Conservation (phyloP, 2,888 invertebrate genomes). For the Galerucella calmariensis region DNA sequence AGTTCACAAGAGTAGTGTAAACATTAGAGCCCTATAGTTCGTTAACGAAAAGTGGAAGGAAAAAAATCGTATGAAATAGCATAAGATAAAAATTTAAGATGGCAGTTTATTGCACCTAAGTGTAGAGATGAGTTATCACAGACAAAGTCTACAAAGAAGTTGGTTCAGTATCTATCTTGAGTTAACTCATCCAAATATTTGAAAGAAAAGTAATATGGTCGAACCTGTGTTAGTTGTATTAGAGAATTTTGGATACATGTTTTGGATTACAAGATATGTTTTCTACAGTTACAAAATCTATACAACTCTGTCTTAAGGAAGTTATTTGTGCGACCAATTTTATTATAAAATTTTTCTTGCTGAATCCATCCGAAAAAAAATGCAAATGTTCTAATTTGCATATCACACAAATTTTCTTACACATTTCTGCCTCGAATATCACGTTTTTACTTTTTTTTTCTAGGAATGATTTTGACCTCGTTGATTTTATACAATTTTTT, state of each 20-base stretch:
- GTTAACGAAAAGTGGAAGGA: too few relatives aligned
- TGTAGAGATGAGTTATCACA: too few relatives aligned
- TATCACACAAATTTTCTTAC: background rate
- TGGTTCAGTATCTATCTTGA: too few relatives aligned
- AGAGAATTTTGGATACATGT: background rate
- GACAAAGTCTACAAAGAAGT: too few relatives aligned
- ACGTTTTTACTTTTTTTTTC: too few relatives aligned
- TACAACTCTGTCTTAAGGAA: constrained; percentile 21
- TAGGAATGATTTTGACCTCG: background rate
- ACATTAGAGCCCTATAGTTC: too few relatives aligned
- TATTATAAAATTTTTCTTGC: constrained; percentile 36
- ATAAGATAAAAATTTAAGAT: too few relatives aligned
- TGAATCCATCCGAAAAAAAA: constrained; percentile 29
- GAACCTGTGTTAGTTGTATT: background rate
- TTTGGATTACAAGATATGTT: constrained; percentile 32
- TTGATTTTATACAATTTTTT: background rate
- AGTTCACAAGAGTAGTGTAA: too few relatives aligned
- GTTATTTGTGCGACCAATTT: constrained; percentile 36
- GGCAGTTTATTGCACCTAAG: too few relatives aligned
- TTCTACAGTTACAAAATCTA: constrained; percentile 32
- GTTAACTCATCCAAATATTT: too few relatives aligned
- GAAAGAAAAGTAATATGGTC: background rate
- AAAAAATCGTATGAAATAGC: too few relatives aligned
- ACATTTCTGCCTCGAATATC: background rate
- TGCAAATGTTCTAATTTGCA: constrained; percentile 11